Evolutionary conservation across 2,888 invertebrate genomes (phyloP).

Genomic region (Caenorhabditis panamensis): DNA sequence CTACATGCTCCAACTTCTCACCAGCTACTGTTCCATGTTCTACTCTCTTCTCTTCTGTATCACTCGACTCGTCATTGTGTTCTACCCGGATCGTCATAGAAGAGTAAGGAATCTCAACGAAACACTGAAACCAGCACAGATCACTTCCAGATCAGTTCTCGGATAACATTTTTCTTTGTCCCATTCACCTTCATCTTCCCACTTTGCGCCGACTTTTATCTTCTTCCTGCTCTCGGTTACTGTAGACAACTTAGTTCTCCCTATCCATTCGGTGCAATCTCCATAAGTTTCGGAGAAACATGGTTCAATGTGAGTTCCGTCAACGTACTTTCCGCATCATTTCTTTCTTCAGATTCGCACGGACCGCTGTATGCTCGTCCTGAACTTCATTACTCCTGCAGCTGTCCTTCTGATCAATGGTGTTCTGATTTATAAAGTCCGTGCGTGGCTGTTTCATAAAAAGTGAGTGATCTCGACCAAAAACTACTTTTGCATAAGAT

Average conservation of each 20-base stretch:
- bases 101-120: neutral
- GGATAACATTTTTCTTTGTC: constrained; percentile 6
- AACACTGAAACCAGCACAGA: neutral
- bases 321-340: no score
- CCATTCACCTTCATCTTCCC: constrained; percentile 23
- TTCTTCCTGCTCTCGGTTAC: constrained; percentile 25
- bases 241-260: constrained; percentile 15
- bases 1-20: constrained; percentile 27
- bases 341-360: constrained; percentile 26
- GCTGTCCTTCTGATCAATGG: constrained; percentile 13
- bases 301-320: constrained; percentile 20
- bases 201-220: constrained; percentile 25
- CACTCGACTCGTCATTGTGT: constrained; percentile 18
- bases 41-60: constrained; percentile 32
- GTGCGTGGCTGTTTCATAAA: constrained; percentile 23
- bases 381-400: constrained; percentile 24
- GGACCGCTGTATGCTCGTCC: constrained; percentile 18
- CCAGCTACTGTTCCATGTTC: constrained; percentile 21
- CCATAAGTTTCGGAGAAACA: neutral
- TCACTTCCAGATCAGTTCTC: constrained; percentile 6
- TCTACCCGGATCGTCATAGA: constrained; percentile 8
- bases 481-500: no score
- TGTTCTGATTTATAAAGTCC: constrained; percentile 30
- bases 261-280: constrained; percentile 7
- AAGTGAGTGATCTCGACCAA: neutral